Base-by-base conservation (phyloP, 1,140 invertebrate genomes). In the Cyphomyrmex costatus region DNA sequence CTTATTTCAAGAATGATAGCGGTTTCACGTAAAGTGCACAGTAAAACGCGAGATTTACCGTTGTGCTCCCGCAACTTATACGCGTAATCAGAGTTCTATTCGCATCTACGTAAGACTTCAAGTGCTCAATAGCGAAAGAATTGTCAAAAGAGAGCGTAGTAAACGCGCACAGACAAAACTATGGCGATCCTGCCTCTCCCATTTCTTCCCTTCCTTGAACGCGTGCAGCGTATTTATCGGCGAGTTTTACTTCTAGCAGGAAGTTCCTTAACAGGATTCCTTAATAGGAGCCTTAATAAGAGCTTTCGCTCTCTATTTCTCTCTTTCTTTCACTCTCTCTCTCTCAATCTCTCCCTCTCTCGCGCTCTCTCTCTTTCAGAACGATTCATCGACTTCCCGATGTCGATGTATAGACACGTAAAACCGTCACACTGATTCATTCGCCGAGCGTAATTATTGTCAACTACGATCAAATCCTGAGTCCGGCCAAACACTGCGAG, bases 381-480 rank as follows among this genome's bases (percentile, higher is more conserved):
- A 51, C 24, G 24, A 58, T 19, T 78, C 68, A 70, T 71, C 58
- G 60, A 80, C 77, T 36, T 30, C 53, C 51, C 61, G 49, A 30
- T 8, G 74, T 66, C 63, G 56, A 65, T 65, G 61, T 30, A 16
- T 36, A 70, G 58, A 87, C 74, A 74, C 78, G 6, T 70, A 74
- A 60, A 24, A 51, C 53, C 58, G 78, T 86, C 42, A 73, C 89
- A 88, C 76, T 89, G 91, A 92, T 85, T 90, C 86, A 86, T 88
- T 87, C 86, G 78, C 66, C 74, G 53, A 78, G 51, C 77, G 74
- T 76, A 86, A 91, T 90, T 89, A 90, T 91, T 90, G 88, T 90
- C 86, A 89, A 74, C 88, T 89, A 91, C 84, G 73, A 84, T 86
- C 80, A 61, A 88, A 58, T 86, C 89, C 86, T 79, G 89, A 88